These are phyloP conservation scores for Callithrix jacchus DNA, from an alignment of 2,113 vertebrate genomes.

Conservation along the genomic window DNA sequence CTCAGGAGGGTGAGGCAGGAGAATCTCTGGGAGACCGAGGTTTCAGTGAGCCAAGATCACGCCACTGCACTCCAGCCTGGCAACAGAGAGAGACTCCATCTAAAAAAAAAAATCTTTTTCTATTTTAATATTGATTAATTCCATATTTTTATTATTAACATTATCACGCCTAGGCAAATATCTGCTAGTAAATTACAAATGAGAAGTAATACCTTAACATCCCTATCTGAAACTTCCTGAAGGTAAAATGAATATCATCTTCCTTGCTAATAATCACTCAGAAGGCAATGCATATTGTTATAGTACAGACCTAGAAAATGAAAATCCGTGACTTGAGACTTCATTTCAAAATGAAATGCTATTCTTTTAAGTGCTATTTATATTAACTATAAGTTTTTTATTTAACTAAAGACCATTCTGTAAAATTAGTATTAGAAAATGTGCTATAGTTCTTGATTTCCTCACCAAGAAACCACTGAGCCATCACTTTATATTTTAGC, in stretches of 20 bases:
- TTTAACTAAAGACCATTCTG: slow-evolving; percentile 12
- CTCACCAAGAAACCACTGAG: slow-evolving; percentile 13
- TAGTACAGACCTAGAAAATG: slow-evolving; percentile 40
- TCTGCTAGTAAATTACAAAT: neutral
- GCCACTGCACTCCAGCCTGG: too few species aligned
- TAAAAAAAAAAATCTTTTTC: neutral
- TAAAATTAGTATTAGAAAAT: slow-evolving; percentile 32
- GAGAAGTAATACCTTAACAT: neutral
- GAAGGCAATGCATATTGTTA: neutral
- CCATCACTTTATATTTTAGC: neutral
- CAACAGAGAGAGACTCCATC: too few species aligned
- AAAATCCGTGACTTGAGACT: neutral
- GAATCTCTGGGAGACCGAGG: too few species aligned
- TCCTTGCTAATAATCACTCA: neutral
- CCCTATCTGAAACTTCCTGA: neutral
- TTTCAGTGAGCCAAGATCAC: too few species aligned
- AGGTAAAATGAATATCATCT: slow-evolving; percentile 2
- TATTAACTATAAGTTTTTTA: neutral
- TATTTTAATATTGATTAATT: slow-evolving; percentile 12
- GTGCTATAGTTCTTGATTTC: neutral
- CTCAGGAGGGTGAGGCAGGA: too few species aligned
- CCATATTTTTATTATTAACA: neutral
- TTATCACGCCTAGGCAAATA: neutral
- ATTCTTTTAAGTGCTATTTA: neutral
- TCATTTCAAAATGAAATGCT: neutral